Conservation (phyloP, 2,888 invertebrate genomes). For the Spodoptera littoralis region DNA sequence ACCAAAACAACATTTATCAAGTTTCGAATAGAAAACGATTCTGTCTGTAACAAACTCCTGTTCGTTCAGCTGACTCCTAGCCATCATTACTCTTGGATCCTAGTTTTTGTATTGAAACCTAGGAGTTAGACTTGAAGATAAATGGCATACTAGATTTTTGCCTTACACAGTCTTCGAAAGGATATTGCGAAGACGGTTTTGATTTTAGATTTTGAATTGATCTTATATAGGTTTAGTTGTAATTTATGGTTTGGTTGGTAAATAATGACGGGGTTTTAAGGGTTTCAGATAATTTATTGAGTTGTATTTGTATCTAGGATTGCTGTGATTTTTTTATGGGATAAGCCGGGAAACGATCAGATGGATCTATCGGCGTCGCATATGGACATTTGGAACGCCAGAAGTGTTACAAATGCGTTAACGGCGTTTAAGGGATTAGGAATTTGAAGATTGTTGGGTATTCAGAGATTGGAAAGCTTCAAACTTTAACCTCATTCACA, state of each 20-base stretch:
- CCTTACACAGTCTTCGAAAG: constrained; percentile 7
- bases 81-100: constrained; percentile 48
- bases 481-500: no score
- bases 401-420: no score
- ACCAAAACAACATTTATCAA: constrained; percentile 31
- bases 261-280: no score
- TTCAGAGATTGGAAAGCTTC: no score
- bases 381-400: no score
- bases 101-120: constrained; percentile 47
- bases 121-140: constrained; percentile 40
- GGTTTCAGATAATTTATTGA: no score
- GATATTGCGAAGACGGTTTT: background rate
- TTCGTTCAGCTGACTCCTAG: constrained; percentile 23
- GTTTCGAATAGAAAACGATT: constrained; percentile 24
- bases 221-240: background rate
- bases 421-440: no score
- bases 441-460: no score
- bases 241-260: background rate
- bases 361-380: no score
- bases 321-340: no score
- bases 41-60: constrained; percentile 15
- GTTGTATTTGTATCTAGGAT: no score
- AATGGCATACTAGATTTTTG: constrained; percentile 36
- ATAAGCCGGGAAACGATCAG: no score
- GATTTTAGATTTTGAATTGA: constrained; percentile 17